These are phyloP conservation scores for Hippocampus comes DNA, from an alignment of 2,113 vertebrate species.

Conservation along the genomic window DNA sequence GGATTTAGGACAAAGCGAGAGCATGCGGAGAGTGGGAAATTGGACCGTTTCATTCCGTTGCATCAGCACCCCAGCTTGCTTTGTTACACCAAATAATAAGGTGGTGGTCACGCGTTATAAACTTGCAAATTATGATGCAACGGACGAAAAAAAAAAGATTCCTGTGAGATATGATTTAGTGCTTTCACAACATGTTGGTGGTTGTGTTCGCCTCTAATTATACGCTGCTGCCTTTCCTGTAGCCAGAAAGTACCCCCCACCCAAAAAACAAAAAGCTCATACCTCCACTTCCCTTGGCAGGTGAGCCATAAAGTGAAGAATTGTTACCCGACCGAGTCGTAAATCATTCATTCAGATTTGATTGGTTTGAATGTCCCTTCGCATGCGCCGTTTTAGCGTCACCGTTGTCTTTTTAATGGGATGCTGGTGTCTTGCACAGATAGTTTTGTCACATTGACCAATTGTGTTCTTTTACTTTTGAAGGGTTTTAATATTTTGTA, in stretches of 20 bases:
- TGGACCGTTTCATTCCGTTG: constrained; percentile 43
- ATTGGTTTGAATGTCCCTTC: constrained; percentile 3
- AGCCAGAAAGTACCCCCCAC: constrained; percentile 14
- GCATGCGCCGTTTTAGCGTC: constrained; percentile 13
- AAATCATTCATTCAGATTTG: constrained; percentile 32
- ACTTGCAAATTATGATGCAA: constrained; percentile 11
- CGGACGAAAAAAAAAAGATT: constrained; percentile 1
- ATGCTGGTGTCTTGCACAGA: constrained; percentile 34
- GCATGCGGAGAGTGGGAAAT: neutral
- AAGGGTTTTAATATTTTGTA: constrained; percentile 36
- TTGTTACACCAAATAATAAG: constrained; percentile 39
- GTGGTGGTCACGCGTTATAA: constrained; percentile 28
- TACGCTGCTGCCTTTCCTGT: constrained; percentile 6
- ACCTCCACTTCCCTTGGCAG: constrained; percentile 22
- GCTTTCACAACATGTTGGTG: constrained; percentile 8
- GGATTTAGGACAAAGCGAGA: constrained; percentile 26
- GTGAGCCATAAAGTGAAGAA: constrained; percentile 21
- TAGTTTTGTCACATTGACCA: constrained; percentile 36
- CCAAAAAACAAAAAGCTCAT: constrained; percentile 14
- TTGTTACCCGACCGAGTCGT: constrained; percentile 17
- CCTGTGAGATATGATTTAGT: constrained; percentile 42
- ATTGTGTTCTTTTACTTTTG: constrained; percentile 32
- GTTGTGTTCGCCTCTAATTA: constrained; percentile 27
- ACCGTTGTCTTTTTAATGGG: constrained; percentile 38
- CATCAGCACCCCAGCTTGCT: constrained; percentile 41